These are phyloP conservation scores for Hydrolagus colliei DNA, from an alignment of 2,797 vertebrate genomes.

Conservation along the genomic window DNA sequence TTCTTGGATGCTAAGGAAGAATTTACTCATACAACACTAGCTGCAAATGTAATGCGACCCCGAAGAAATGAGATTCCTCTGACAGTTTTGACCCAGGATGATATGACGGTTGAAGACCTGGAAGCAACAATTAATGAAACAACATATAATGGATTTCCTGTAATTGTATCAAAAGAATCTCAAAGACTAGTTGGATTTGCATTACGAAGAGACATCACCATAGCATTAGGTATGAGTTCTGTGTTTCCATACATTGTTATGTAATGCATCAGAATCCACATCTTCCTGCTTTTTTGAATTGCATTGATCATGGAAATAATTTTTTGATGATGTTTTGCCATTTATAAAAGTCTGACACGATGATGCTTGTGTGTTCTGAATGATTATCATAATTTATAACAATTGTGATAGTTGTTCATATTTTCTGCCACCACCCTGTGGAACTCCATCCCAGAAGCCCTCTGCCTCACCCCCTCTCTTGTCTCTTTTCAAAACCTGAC, in stretches of 20 bases:
- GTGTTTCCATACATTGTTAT: background rate
- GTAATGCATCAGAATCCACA: background rate
- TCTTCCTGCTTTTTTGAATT: background rate
- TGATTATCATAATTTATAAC: too few species aligned
- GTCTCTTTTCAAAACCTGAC: too few species aligned
- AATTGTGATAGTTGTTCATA: too few species aligned
- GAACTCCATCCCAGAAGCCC: too few species aligned
- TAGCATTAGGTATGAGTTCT: conserved; percentile 73
- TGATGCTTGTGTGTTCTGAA: too few species aligned
- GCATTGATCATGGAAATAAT: too few species aligned
- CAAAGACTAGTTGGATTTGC: conserved; percentile 94
- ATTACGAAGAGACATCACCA: conserved; percentile 92
- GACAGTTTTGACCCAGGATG: conserved; percentile 89
- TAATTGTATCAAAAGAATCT: conserved; percentile 95
- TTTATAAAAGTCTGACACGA: too few species aligned
- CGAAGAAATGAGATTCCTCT: conserved; percentile 77
- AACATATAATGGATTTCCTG: conserved; percentile 93
- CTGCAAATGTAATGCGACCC: conserved; percentile 93
- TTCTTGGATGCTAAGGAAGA: conserved; percentile 97
- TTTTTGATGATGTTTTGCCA: too few species aligned
- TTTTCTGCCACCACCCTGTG: too few species aligned
- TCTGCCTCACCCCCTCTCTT: too few species aligned
- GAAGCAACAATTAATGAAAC: conserved; percentile 87
- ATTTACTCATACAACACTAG: conserved; percentile 90
- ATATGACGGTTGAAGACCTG: conserved; percentile 91